These are phyloP conservation scores for Pocillopora meandrina DNA, from an alignment of 92 coral and sea anemone genomes.

Conservation along the genomic window DNA sequence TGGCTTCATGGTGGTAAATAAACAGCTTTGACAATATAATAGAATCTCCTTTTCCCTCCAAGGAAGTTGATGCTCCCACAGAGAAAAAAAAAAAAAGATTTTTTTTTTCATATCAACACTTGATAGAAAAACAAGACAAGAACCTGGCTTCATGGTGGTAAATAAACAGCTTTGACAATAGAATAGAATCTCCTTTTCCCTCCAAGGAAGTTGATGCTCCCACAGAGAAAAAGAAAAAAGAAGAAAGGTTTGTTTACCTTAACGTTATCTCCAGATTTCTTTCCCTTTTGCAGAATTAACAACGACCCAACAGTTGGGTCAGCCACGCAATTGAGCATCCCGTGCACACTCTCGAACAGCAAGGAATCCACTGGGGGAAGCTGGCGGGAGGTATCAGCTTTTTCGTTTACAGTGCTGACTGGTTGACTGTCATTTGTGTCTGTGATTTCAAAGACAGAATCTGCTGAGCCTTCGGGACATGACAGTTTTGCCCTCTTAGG, in stretches of 20 bases:
- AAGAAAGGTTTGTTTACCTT: slow-evolving; percentile 4
- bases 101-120: too few species aligned
- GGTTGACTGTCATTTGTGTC: slow-evolving; percentile 68
- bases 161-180: too few species aligned
- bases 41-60: too few species aligned
- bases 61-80: too few species aligned
- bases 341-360: slow-evolving; percentile 67
- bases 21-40: too few species aligned
- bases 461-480: slow-evolving; percentile 59
- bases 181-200: too few species aligned
- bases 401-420: slow-evolving; percentile 1
- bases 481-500: slow-evolving; percentile 30
- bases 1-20: too few species aligned
- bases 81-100: too few species aligned
- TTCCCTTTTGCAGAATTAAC: slow-evolving; percentile 34
- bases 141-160: too few species aligned
- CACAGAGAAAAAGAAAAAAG: too few species aligned
- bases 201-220: too few species aligned
- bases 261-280: slow-evolving; percentile 6
- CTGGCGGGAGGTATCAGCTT: slow-evolving; percentile 11
- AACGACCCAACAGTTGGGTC: slow-evolving; percentile 14
- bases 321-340: slow-evolving; percentile 61
- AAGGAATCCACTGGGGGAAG: slow-evolving; percentile 56
- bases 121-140: too few species aligned
- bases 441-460: slow-evolving; percentile 50